phyloP scores from a whole-genome alignment of 2,888 invertebrate species.

The Acholoe squamosa region DNA sequence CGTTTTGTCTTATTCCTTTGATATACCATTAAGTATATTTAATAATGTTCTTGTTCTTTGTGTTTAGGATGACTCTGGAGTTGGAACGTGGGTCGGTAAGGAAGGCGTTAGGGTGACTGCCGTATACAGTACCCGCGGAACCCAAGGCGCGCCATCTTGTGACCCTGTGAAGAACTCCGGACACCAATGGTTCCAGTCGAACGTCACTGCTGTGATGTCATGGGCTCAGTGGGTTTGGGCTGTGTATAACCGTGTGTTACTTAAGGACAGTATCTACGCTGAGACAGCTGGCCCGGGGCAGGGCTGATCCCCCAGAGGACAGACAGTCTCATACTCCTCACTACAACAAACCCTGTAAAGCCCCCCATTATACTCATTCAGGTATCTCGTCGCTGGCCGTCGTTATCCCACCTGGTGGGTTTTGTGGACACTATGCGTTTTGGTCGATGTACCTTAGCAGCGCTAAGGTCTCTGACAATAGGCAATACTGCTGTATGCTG shows the following conservation, averaged over 20 bases:
- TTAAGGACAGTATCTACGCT: slow-evolving; percentile 25
- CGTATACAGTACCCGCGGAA: not conserved
- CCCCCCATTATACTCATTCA: not conserved
- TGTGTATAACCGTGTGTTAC: slow-evolving; percentile 36
- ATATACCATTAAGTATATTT: no score
- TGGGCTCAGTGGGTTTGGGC: slow-evolving; percentile 2
- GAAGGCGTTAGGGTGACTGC: not conserved
- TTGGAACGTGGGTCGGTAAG: slow-evolving; percentile 24
- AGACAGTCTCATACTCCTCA: not conserved
- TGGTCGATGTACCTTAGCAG: not conserved
- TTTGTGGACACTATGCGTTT: not conserved
- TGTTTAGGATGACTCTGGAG: not conserved
- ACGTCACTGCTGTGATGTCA: not conserved
- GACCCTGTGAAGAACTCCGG: slow-evolving; percentile 15
- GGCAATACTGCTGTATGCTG: slow-evolving; percentile 29
- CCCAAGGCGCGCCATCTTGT: not conserved
- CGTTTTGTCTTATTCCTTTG: no score
- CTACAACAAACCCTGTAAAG: not conserved
- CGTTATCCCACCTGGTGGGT: slow-evolving; percentile 18
- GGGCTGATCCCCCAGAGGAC: not conserved
- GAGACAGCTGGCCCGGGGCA: not conserved
- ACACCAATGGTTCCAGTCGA: not conserved
- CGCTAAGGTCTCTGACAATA: not conserved
- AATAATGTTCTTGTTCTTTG: not conserved
- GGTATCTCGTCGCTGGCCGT: not conserved